Evolutionary conservation across 2,113 vertebrate species (phyloP).

Genomic region (Seriola aureovittata): DNA sequence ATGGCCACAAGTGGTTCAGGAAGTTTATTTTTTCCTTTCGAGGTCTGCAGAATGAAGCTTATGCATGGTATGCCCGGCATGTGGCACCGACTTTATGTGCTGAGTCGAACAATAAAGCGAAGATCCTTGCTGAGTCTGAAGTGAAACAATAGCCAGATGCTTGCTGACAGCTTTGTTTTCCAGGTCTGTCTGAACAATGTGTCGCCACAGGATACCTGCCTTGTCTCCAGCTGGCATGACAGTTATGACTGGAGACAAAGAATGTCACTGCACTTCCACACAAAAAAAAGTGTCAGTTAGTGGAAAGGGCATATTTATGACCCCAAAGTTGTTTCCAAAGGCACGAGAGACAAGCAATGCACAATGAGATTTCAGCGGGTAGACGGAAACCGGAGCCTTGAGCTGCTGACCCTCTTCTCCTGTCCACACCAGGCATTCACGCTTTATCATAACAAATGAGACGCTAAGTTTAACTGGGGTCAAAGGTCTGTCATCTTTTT

Average conservation of each 20-base stretch:
- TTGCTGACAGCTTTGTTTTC: conserved; percentile 45
- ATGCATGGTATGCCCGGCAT: conserved; percentile 66
- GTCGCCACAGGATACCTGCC: conserved; percentile 65
- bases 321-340: conserved; percentile 28
- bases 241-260: conserved; percentile 48
- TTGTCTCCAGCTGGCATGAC: conserved; percentile 58
- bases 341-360: conserved; percentile 20
- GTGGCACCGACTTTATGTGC: conserved; percentile 63
- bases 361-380: conserved; percentile 64
- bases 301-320: conserved; percentile 70
- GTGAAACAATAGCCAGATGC: conserved; percentile 52
- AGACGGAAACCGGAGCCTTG: conserved; percentile 67
- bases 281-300: conserved; percentile 14
- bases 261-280: conserved; percentile 43
- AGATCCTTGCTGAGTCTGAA: neutral
- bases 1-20: conserved; percentile 24
- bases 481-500: conserved; percentile 46
- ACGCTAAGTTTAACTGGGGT: conserved; percentile 62
- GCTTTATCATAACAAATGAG: conserved; percentile 72
- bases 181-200: conserved; percentile 52
- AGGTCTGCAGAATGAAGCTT: conserved; percentile 38
- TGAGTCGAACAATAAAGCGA: conserved; percentile 54
- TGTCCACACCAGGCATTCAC: conserved; percentile 40
- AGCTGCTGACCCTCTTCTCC: conserved; percentile 55
- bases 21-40: conserved; percentile 32